Percentiles rank a stretch among this genome's conserved stretches.
phyloP scores from a whole-genome alignment of 92 coral and sea anemone genomes.

The Epizoanthus fatuus region DNA sequence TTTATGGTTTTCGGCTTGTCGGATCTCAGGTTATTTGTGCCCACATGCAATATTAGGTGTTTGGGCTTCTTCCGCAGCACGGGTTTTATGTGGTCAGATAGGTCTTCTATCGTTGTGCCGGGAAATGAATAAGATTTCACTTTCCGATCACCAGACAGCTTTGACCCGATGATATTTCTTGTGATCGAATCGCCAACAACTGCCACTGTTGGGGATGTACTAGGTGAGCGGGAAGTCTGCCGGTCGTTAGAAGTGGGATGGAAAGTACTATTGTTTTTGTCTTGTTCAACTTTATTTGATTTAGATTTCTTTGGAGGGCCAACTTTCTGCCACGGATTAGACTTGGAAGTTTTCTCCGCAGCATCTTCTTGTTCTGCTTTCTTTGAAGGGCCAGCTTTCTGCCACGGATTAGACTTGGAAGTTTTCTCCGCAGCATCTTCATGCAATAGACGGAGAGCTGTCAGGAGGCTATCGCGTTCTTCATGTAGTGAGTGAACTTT shows the following conservation, averaged over 20 bases:
- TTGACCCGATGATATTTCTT: slow-evolving; percentile 5
- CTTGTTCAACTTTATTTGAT: neutral
- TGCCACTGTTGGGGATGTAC: slow-evolving; percentile 18
- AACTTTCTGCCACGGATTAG: slow-evolving; percentile 8
- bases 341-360: slow-evolving; percentile 21
- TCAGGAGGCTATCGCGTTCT: slow-evolving; percentile 13
- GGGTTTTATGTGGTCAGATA: slow-evolving; percentile 39
- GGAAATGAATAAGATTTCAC: slow-evolving; percentile 3
- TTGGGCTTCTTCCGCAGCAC: slow-evolving; percentile 26
- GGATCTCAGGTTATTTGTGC: slow-evolving; percentile 29
- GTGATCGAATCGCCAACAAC: neutral
- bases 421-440: slow-evolving; percentile 23
- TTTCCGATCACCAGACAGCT: neutral
- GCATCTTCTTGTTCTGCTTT: neutral
- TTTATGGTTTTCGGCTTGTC: slow-evolving; percentile 24
- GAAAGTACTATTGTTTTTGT: neutral
- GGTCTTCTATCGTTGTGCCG: slow-evolving; percentile 34
- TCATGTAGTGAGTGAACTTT: neutral
- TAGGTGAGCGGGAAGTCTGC: slow-evolving; percentile 5
- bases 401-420: slow-evolving; percentile 20
- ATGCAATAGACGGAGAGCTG: slow-evolving; percentile 1
- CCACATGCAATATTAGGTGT: slow-evolving; percentile 37
- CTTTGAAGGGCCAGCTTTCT: neutral
- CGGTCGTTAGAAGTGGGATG: slow-evolving; percentile 1
- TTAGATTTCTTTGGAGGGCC: neutral